Conservation (phyloP, 2,797 vertebrate genomes). For the Leucoraja ocellata region DNA sequence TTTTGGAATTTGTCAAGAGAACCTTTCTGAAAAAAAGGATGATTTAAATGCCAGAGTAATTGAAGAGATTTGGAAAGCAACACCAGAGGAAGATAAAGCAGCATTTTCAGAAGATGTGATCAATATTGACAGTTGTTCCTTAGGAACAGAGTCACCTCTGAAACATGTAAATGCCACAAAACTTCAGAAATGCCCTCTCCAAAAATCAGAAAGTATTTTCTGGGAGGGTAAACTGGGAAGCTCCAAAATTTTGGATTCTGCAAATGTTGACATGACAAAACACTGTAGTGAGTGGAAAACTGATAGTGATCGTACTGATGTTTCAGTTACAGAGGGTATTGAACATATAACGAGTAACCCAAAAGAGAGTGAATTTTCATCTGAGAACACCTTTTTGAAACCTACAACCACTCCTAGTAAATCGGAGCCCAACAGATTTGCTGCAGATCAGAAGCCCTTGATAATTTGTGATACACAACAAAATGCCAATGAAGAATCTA, state of each 20-base stretch:
- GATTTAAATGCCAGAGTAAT: slow-evolving; percentile 21
- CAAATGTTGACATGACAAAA: neutral
- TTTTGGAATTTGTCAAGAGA: slow-evolving; percentile 32
- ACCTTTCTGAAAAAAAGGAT: slow-evolving; percentile 31
- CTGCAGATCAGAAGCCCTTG: neutral
- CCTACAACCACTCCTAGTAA: neutral
- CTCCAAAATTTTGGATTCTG: neutral
- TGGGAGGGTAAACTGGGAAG: slow-evolving; percentile 16
- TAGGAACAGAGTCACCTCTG: neutral
- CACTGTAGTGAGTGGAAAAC: slow-evolving; percentile 13
- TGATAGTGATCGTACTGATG: neutral
- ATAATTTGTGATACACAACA: neutral
- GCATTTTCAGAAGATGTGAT: neutral
- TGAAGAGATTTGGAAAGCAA: slow-evolving; percentile 32
- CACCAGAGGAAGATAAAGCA: slow-evolving; percentile 19
- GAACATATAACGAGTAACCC: neutral
- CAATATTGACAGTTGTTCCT: neutral
- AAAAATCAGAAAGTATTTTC: slow-evolving; percentile 13
- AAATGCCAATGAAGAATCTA: neutral
- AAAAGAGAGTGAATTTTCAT: neutral
- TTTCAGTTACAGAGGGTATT: neutral
- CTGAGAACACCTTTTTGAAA: neutral
- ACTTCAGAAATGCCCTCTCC: neutral
- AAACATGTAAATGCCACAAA: neutral
- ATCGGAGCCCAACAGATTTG: neutral